Conservation (phyloP, 2,888 invertebrate species). For the Nomada fucata region DNA sequence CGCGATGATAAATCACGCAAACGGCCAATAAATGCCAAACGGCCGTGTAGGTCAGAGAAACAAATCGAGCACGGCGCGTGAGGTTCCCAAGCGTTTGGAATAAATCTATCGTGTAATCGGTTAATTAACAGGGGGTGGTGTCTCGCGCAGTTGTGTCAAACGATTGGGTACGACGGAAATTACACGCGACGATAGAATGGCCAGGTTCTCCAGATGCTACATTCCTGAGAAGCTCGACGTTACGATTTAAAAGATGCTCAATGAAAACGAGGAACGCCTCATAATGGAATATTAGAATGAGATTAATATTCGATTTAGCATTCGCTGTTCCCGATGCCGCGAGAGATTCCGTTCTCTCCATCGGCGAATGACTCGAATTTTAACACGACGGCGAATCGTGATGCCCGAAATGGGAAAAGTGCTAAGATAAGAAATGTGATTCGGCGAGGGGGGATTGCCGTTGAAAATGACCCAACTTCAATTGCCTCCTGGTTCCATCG, state of each 20-base stretch:
- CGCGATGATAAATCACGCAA: constrained; percentile 76
- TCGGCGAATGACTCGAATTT: constrained; percentile 4
- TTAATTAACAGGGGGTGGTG: constrained; percentile 69
- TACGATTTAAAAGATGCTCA: constrained; percentile 22
- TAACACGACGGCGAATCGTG: background rate
- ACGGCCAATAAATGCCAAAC: constrained; percentile 74
- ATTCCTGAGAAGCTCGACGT: constrained; percentile 5
- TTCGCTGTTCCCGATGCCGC: background rate
- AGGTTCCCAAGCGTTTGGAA: constrained; percentile 65
- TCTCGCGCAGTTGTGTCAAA: constrained; percentile 34
- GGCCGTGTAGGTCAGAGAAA: constrained; percentile 53
- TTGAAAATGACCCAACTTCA: constrained; percentile 62
- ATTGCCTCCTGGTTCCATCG: constrained; percentile 45
- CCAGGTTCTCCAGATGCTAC: constrained; percentile 45
- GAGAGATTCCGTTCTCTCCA: background rate
- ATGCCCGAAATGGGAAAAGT: background rate
- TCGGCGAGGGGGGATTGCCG: constrained; percentile 51
- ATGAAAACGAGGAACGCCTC: background rate
- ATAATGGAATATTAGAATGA: background rate
- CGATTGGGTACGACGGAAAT: constrained; percentile 43
- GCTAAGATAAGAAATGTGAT: constrained; percentile 47
- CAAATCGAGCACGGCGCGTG: constrained; percentile 65
- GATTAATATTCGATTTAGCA: background rate
- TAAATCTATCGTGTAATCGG: constrained; percentile 77
- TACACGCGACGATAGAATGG: constrained; percentile 39